Evolutionary conservation across 2,113 vertebrate genomes (phyloP).

Genomic region (Lagopus muta): DNA sequence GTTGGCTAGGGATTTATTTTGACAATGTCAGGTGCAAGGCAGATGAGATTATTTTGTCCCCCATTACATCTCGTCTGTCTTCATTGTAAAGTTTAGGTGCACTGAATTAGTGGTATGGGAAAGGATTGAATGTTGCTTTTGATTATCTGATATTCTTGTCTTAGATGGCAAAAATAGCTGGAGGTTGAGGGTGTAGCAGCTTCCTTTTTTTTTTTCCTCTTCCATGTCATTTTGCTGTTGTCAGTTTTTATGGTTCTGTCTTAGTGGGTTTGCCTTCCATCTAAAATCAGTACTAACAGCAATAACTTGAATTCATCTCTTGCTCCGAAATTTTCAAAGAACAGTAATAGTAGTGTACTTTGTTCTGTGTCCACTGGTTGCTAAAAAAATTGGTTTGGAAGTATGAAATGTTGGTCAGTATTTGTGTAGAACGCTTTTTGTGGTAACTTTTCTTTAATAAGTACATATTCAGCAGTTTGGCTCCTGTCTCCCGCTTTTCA

Average conservation of each 20-base stretch:
- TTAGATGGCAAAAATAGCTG: not conserved
- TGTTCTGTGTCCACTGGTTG: not conserved
- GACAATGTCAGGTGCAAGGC: not conserved
- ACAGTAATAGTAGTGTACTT: not conserved
- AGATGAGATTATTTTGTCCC: not conserved
- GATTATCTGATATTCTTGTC: not conserved
- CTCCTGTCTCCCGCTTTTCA: not conserved
- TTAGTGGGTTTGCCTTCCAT: not conserved
- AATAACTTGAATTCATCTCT: not conserved
- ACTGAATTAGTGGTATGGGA: not conserved
- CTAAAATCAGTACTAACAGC: not conserved
- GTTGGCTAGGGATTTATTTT: not conserved
- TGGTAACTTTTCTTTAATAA: not conserved
- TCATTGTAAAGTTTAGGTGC: not conserved
- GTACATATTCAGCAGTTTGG: not conserved
- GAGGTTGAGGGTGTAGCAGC: not conserved
- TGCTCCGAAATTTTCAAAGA: not conserved
- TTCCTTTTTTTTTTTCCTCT: not conserved
- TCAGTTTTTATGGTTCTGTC: not conserved
- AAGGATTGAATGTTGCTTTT: not conserved
- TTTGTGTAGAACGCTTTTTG: not conserved
- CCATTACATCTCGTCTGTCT: not conserved
- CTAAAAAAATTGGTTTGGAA: not conserved
- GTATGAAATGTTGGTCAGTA: not conserved
- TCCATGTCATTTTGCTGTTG: not conserved